Conservation (phyloP, 2,888 invertebrate genomes). For the Teinopalpus imperialis region DNA sequence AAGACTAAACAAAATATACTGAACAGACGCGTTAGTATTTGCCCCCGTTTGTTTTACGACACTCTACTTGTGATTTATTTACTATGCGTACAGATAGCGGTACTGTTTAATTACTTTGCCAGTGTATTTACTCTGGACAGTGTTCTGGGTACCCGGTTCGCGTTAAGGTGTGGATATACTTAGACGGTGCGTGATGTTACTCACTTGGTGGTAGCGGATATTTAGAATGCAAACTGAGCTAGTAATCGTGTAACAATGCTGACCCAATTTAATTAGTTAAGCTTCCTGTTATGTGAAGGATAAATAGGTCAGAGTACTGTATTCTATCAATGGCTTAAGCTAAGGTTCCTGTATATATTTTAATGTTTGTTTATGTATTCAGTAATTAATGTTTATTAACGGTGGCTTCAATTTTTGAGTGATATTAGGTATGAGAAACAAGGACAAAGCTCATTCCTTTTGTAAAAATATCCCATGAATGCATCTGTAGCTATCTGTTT, state of each 20-base stretch:
- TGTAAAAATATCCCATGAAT: too few relatives aligned
- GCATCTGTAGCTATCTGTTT: too few relatives aligned
- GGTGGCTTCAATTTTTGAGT: too few relatives aligned
- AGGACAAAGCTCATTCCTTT: too few relatives aligned
- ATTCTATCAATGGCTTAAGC: too few relatives aligned
- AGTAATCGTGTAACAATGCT: slow-evolving; percentile 13
- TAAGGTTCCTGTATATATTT: too few relatives aligned
- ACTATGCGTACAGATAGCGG: slow-evolving; percentile 57
- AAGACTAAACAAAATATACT: slow-evolving; percentile 15
- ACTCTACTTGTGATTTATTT: slow-evolving; percentile 51
- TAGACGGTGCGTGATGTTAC: slow-evolving; percentile 3
- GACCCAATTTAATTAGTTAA: slow-evolving; percentile 15
- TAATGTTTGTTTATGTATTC: too few relatives aligned
- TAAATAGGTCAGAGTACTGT: neutral
- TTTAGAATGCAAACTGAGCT: slow-evolving; percentile 12
- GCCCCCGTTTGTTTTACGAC: slow-evolving; percentile 55
- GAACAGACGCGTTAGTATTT: slow-evolving; percentile 36
- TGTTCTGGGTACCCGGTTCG: slow-evolving; percentile 6
- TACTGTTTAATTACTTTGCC: slow-evolving; percentile 58
- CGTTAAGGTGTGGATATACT: neutral
- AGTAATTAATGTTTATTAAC: too few relatives aligned
- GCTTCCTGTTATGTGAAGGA: slow-evolving; percentile 17
- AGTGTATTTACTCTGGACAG: slow-evolving; percentile 45
- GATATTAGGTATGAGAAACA: too few relatives aligned
- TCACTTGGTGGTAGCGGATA: slow-evolving; percentile 8